These are phyloP conservation scores for Callionymus lyra DNA, from an alignment of 2,113 vertebrate species.

Conservation along the genomic window DNA sequence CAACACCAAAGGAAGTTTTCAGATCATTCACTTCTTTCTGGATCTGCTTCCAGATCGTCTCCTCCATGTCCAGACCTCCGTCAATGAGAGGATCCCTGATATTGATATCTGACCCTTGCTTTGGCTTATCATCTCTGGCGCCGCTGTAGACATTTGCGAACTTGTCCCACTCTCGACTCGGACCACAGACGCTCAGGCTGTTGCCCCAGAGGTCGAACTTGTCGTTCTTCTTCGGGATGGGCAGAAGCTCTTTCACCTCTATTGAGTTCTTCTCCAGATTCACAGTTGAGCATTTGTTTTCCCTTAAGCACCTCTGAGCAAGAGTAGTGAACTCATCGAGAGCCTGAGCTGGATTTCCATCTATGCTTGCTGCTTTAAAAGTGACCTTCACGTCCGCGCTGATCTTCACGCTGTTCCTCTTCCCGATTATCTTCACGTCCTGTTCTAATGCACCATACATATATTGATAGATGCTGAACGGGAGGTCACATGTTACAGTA, in stretches of 20 bases:
- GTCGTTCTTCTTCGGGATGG: neutral
- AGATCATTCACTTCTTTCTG: neutral
- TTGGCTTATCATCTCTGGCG: no score
- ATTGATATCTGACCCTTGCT: conserved; percentile 5
- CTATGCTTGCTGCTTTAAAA: neutral
- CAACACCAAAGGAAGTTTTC: conserved; percentile 39
- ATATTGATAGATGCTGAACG: conserved; percentile 33
- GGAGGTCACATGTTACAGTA: neutral
- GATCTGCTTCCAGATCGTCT: conserved; percentile 16
- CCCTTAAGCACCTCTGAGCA: accelerated
- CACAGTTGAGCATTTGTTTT: accelerated
- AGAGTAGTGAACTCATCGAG: conserved; percentile 11
- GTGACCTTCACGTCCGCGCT: neutral
- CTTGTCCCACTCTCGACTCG: neutral
- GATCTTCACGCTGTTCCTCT: conserved; percentile 21
- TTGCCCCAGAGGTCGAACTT: conserved; percentile 28
- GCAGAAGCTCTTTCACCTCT: neutral
- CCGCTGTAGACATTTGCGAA: no score
- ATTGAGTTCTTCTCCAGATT: no score
- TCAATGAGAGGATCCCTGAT: conserved; percentile 13
- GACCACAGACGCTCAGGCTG: conserved; percentile 25
- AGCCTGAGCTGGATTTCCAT: conserved; percentile 3
- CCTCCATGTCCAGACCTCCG: conserved; percentile 21
- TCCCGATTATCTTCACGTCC: conserved; percentile 24
- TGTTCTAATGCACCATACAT: conserved; percentile 25